Base-by-base conservation (phyloP, 2,888 invertebrate genomes). In the Oegoconia quadripuncta region DNA sequence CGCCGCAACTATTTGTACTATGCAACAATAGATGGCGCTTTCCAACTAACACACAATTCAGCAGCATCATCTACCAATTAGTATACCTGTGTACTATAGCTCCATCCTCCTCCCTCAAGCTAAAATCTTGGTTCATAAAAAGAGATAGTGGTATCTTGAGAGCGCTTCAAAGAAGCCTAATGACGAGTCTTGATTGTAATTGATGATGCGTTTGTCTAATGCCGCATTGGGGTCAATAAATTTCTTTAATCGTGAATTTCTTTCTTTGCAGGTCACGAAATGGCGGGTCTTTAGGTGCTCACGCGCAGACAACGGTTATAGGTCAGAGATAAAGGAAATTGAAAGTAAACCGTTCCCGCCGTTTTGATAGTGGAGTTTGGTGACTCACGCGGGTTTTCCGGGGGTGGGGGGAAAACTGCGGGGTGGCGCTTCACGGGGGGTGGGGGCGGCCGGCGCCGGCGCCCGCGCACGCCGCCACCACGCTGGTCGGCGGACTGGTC, bases 401-500 rank as follows among this genome's bases (percentile, higher is more conserved):
- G 52, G 61, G 53, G 53, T 55, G 62, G 52, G 63, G 59, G 49
- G 42, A 65, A 60, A 56, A 56, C 53, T 52, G 60, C 69, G 79
- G 66, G 77, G 89, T 89, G 90, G 84, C 81, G 71, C 74, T 81
- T 49, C 88, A 89, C 88, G 88, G 89, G 73, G 90, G 90, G 71
- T 88, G 89, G 89, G 89, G 90, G 88, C 89, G 89, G 87, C 88
- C 89, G 80, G 88, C 89, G 83, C 84, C 87, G 52, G 86, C 84
- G 81, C 84, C 83, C 74, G 83, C 86, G 74, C 84, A 83, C 82
- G 86, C 84, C 72, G 84, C 87, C 77, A 82, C 86, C 83, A 88
- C 83, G 88, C 83, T 90, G 89, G 90, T 89, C 69, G 91, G 89
- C 69, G 91, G 90, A 78, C 84, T 90, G 88, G 90, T 90, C 66